These are phyloP conservation scores for Masticophis lateralis DNA, from an alignment of 2,797 vertebrate species.

Conservation along the genomic window DNA sequence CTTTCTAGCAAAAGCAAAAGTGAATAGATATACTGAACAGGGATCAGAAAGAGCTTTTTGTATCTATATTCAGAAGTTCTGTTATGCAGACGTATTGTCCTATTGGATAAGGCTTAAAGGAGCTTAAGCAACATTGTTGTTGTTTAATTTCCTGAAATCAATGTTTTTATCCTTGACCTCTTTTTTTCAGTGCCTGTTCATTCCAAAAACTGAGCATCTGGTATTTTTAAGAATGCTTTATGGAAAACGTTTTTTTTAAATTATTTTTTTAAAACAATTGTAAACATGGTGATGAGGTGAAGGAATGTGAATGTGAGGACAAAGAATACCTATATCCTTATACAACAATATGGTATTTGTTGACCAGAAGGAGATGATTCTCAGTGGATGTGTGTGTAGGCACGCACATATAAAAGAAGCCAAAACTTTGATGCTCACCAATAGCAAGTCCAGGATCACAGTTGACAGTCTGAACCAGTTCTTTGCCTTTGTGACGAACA, in stretches of 20 bases:
- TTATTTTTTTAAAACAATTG: neutral
- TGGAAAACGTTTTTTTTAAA: neutral
- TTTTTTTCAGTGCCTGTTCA: neutral
- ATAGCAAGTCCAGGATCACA: constrained; percentile 98
- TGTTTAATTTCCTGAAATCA: neutral
- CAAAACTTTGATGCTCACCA: constrained; percentile 73
- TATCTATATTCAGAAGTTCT: neutral
- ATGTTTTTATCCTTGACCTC: neutral
- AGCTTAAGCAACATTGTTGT: neutral
- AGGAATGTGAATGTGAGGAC: neutral
- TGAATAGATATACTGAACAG: neutral
- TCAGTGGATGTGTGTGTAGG: neutral
- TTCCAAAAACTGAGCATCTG: neutral
- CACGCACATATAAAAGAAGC: neutral
- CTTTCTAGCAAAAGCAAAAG: neutral
- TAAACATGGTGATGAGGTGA: neutral
- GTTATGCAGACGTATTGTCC: neutral
- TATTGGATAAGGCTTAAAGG: neutral
- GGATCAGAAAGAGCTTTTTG: neutral
- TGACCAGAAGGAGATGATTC: neutral
- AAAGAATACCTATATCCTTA: neutral
- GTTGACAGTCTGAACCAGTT: constrained; percentile 98
- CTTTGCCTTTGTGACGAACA: constrained; percentile 97
- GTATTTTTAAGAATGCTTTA: neutral
- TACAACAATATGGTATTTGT: neutral